Base-by-base conservation (phyloP, 2,113 vertebrate genomes). In the Actenoides hombroni region DNA sequence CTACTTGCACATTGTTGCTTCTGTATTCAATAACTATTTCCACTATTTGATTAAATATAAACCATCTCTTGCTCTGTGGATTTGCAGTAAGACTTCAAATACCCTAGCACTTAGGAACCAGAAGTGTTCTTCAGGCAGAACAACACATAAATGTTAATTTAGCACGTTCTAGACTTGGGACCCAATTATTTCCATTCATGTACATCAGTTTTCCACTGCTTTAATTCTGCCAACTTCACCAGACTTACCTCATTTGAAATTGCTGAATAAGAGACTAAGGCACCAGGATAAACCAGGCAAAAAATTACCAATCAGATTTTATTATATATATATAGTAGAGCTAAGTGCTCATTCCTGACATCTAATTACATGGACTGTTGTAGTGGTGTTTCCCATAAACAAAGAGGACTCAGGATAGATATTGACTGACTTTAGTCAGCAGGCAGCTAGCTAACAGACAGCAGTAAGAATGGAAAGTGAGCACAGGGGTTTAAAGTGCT, bases 51-150 rank as follows among this genome's bases (percentile, higher is more conserved):
- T 91, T 88, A 96, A 90, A 96, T 86, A 16, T 88, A 94, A 97
- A 89, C 80, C 79, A 74, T 63, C 26, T 68, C 86, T 95, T 94
- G 64, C 90, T 96, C 76, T 91, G 57, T 5, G 57, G 73, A 96
- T 94, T 78, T 95, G 67, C 76, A 82, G 29, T 65, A 95, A 96
- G 96, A 95, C 80, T 95, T 96, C 77, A 78, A 92, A 94, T 67
- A 89, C 35, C 31, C 77, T 61, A 78, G 49, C n/a, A 89, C 14
- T 61, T 74, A 49, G 60, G 21, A 95, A 25, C 10, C 61, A 92
- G 71, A 87, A 95, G 29, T 68, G 29, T 95, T 82, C 64, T 96
- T 93, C 70, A 7, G 33, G 51, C 90, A 96, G 93, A 97, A 86
- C 35, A 94, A 39, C 75, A 68, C 67, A 88, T 37, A 90, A 64